phyloP scores from a whole-genome alignment of 2,797 vertebrate species.

The Sebastes miniatus region DNA sequence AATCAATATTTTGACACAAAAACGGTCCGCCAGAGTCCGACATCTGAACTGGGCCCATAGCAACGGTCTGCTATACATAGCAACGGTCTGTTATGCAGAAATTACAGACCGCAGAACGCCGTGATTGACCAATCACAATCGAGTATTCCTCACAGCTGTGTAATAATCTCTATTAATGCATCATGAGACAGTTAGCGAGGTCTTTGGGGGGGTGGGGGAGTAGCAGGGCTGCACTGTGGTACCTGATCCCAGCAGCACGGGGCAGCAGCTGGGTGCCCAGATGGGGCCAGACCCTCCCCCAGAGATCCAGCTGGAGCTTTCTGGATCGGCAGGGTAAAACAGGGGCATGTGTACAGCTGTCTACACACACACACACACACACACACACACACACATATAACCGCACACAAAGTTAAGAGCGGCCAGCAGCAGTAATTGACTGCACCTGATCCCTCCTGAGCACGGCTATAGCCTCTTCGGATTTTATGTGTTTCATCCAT shows the following conservation, averaged over 20 bases:
- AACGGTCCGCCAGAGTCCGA: too few species aligned
- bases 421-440: slow-evolving; percentile 13
- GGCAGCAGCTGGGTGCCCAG: slow-evolving; percentile 51
- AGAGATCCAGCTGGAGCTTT: slow-evolving; percentile 19
- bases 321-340: neutral
- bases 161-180: neutral
- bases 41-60: too few species aligned
- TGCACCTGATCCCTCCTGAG: slow-evolving; percentile 43
- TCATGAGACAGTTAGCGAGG: neutral
- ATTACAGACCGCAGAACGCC: too few species aligned
- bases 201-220: neutral
- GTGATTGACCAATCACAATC: too few species aligned
- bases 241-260: slow-evolving; percentile 8
- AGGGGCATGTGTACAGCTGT: neutral
- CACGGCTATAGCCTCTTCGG: neutral
- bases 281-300: slow-evolving; percentile 25
- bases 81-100: too few species aligned
- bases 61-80: too few species aligned
- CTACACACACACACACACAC: neutral
- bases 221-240: neutral
- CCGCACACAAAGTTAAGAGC: neutral
- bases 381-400: neutral
- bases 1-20: too few species aligned
- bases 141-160: too few species aligned
- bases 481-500: neutral